Evolutionary conservation across 2,888 invertebrate genomes (phyloP), one percentile per base, ranked within the genome.

Genomic region (Margaritifera margaritifera): DNA sequence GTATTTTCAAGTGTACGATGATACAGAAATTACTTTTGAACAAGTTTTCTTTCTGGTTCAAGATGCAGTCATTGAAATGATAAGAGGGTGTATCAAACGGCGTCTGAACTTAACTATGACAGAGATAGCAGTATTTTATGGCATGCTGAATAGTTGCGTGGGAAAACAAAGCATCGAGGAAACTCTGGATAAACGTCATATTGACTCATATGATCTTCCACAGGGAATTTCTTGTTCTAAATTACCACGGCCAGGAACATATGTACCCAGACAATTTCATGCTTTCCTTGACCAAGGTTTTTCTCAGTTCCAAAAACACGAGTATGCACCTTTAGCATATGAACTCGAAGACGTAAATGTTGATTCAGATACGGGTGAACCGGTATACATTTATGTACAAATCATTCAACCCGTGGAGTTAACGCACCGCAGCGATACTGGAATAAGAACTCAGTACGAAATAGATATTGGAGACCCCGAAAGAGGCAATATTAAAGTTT

Each of bases 221-320:
- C 19, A 20, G 11, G 22, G 2, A 0, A 8, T 55, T 11, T 19
- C 15, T 4, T n/a, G 6, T 18, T 64, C 61, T 6, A 50, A 67
- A 6, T 66, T 67, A 24, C 75, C 78, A 22, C 58, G 51, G 25
- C 70, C 77, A 51, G 81, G 81, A 15, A 71, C 42, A n/a, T 74
- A 70, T 66, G 69, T 81, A 25, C 77, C 78, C 1, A 50, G 66
- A 22, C 50, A 69, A 24, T 62, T 61, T 24, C 80, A 80, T 62
- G 63, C 63, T 24, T 72, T 71, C 22, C 71, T 81, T 42, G 71
- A 74, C 61, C 73, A 77, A 58, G 67, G 55, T 27, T 77, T 75
- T 62, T 53, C 54, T 24, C 19, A 64, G 0, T 74, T 79, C 63
- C 64, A 69, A 25, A 60, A 54, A 15, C 68, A 64, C 20, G 77